Base-by-base conservation (phyloP, 2,888 invertebrate species). In the Hedychridium roseum region DNA sequence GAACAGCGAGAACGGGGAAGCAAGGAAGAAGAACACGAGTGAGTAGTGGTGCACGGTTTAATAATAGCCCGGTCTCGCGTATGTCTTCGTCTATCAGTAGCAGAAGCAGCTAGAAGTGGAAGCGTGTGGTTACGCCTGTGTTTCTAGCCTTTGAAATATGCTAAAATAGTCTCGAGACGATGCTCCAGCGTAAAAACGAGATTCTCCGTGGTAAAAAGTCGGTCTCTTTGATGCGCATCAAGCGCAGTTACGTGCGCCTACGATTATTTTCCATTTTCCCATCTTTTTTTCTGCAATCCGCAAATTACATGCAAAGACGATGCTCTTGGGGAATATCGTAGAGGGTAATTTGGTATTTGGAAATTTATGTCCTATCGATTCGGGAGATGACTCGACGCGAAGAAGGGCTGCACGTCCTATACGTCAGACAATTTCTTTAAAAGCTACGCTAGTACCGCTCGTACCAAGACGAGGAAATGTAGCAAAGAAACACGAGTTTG, bases 101-200 rank as follows among this genome's bases (percentile, higher is more conserved):
- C n/a, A n/a, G n/a, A n/a, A n/a, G n/a, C n/a, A n/a, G n/a, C n/a
- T n/a, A n/a, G n/a, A n/a, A n/a, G n/a, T n/a, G n/a, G n/a, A n/a
- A n/a, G 64, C 49, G 63, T 60, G 57, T 60, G 63, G 64, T 55
- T 57, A 42, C 31, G 11, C 32, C 46, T 41, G 28, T 46, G 50
- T 64, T 64, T 64, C 60, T 58, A 64, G 64, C 63, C 64, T 57
- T 60, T 39, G 64, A 64, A n/a, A n/a, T n/a, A n/a, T 55, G 60
- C 60, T 64, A 60, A 64, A 64, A 64, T 60, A 58, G 54, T 64
- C 63, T 55, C 51, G 53, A 58, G 64, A 55, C 49, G 54, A 54
- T 60, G 60, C 60, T 60, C 40, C 51, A 60, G 60, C 50, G 64
- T 54, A 64, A 64, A 63, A 64, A 64, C 57, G 46, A 57, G 64